Evolutionary conservation across 1,140 invertebrate species (phyloP).

Genomic region (Hyles vespertilio): DNA sequence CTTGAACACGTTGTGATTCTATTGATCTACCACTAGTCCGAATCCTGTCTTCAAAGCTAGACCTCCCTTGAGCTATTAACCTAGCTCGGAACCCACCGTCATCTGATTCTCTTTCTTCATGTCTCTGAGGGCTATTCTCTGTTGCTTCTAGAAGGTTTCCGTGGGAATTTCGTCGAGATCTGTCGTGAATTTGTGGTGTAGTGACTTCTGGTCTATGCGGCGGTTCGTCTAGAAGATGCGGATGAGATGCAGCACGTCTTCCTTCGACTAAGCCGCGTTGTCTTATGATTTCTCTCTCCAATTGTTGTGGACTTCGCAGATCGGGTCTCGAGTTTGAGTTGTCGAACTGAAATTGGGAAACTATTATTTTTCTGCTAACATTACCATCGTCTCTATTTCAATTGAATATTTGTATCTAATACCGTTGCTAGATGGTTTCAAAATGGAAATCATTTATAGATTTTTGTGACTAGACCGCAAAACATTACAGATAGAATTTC

Average conservation of each 20-base stretch:
- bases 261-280: constrained; percentile 75
- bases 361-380: background rate
- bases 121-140: constrained; percentile 40
- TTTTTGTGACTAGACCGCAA: too few species aligned
- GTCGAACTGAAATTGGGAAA: constrained; percentile 49
- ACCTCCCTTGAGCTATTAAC: constrained; percentile 59
- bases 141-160: constrained; percentile 75
- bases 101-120: constrained; percentile 76
- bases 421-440: too few species aligned
- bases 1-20: constrained; percentile 52
- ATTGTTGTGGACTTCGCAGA: constrained; percentile 76
- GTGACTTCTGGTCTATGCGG: constrained; percentile 59
- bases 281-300: constrained; percentile 76
- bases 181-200: constrained; percentile 53
- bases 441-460: too few species aligned
- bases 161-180: constrained; percentile 75
- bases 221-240: constrained; percentile 78
- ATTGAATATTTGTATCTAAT: too few species aligned
- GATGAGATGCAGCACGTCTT: constrained; percentile 79
- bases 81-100: constrained; percentile 76
- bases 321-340: constrained; percentile 64
- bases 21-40: constrained; percentile 60
- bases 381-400: too few species aligned
- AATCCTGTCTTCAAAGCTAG: constrained; percentile 65
- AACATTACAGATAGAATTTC: too few species aligned